A percentile compares a stretch with the other conserved stretches of the same genome.
Conservation (phyloP, 2,888 invertebrate species). For the Dryomyza anilis region DNA sequence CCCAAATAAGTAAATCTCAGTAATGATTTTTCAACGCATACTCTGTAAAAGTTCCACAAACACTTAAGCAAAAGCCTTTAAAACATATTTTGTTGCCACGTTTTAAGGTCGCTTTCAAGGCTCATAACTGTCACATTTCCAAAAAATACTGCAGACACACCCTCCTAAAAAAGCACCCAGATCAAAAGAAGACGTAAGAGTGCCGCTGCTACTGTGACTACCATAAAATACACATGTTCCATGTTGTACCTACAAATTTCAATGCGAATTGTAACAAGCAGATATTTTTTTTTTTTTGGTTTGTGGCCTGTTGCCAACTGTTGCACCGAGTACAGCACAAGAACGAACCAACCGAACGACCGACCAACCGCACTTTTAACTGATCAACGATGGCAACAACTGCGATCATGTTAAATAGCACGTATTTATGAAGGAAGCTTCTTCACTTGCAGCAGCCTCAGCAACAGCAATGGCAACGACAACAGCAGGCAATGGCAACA, state of each 20-base stretch:
- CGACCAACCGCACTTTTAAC: slow-evolving; percentile 1
- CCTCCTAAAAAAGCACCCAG: not conserved
- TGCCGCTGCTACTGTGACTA: not conserved
- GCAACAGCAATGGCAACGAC: not conserved
- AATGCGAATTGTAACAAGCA: slow-evolving; percentile 9
- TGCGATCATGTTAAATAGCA: slow-evolving; percentile 24
- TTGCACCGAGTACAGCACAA: slow-evolving; percentile 4
- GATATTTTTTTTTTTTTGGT: slow-evolving; percentile 29
- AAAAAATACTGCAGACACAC: not conserved
- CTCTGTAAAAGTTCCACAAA: too few species aligned
- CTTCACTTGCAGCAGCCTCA: slow-evolving; percentile 8
- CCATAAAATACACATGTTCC: slow-evolving; percentile 15
- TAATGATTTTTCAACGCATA: too few species aligned
- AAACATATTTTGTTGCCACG: not conserved
- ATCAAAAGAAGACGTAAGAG: not conserved
- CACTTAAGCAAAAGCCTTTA: not conserved
- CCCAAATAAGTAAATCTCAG: too few species aligned
- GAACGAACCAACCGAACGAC: not conserved
- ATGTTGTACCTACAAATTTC: slow-evolving; percentile 19
- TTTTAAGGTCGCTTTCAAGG: too few species aligned
- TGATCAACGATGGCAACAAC: slow-evolving; percentile 9
- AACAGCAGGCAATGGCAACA: not conserved
- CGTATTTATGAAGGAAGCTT: slow-evolving; percentile 19
- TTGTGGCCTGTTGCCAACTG: not conserved
- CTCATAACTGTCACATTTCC: slow-evolving; percentile 13